Evolutionary conservation across 2,797 vertebrate genomes (phyloP).

Genomic region (Emys orbicularis): DNA sequence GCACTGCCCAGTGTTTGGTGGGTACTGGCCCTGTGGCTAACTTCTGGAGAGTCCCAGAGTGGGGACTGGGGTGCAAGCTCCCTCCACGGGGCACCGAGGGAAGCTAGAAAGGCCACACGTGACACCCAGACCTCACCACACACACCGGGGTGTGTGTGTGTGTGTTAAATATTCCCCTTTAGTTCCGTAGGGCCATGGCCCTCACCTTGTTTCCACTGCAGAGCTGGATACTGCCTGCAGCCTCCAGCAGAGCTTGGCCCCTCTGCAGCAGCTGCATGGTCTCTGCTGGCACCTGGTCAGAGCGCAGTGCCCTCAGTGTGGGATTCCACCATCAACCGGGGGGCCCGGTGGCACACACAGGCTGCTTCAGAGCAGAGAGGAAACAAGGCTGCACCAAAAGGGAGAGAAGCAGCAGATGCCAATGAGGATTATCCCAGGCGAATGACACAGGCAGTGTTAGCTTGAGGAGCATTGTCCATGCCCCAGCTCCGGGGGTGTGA

Average conservation of each 20-base stretch:
- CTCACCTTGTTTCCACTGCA: too few relatives aligned
- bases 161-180: not conserved
- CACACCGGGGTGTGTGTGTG: too few relatives aligned
- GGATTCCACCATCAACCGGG: not conserved
- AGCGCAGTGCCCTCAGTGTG: too few relatives aligned
- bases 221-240: too few relatives aligned
- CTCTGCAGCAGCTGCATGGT: not conserved
- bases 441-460: too few relatives aligned
- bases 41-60: not conserved
- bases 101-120: not conserved
- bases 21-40: not conserved
- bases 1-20: not conserved
- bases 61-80: not conserved
- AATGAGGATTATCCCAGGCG: not conserved
- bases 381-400: too few relatives aligned
- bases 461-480: not conserved
- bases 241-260: not conserved
- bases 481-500: too few relatives aligned
- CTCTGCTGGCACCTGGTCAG: too few relatives aligned
- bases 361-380: not conserved
- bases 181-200: not conserved
- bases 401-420: not conserved
- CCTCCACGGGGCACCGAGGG: not conserved
- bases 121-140: not conserved
- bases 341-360: rapidly evolving